Conservation (phyloP, 2,888 invertebrate species). For the Tryphoninae sp. region DNA sequence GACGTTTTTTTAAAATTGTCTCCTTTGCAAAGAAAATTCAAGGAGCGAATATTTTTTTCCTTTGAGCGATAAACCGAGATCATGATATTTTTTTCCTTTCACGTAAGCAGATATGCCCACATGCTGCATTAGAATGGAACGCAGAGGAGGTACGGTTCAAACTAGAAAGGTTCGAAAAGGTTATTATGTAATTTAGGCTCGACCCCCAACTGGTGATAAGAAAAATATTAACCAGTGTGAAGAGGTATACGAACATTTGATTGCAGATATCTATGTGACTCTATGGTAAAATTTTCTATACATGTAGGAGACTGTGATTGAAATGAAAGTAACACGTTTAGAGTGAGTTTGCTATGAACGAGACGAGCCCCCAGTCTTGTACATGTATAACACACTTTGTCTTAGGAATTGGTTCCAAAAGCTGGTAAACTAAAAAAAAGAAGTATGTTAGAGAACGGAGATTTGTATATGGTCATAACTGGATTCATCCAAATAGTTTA, state of each 20-base stretch:
- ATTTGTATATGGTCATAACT: neutral
- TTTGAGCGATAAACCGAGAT: too few species aligned
- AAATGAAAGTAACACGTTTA: constrained; percentile 57
- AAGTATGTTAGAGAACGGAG: neutral
- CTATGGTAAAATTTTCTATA: neutral
- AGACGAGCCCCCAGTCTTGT: constrained; percentile 64
- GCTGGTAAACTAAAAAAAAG: neutral
- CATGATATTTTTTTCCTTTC: too few species aligned
- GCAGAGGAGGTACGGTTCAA: constrained; percentile 18
- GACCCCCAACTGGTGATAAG: neutral
- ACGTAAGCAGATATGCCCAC: neutral
- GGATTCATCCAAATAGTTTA: neutral
- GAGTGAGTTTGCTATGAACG: constrained; percentile 38
- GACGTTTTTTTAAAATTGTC: too few species aligned
- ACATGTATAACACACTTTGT: too few species aligned
- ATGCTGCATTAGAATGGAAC: constrained; percentile 32
- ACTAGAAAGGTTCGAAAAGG: constrained; percentile 52
- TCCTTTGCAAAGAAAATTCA: too few species aligned
- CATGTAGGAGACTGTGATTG: neutral
- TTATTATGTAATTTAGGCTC: constrained; percentile 11
- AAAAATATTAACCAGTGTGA: constrained; percentile 47
- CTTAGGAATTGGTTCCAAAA: too few species aligned
- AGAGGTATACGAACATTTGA: constrained; percentile 27
- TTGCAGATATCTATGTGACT: constrained; percentile 12
- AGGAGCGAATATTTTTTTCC: too few species aligned